phyloP scores from a whole-genome alignment of 2,888 invertebrate genomes.

The Ellobium chinense region DNA sequence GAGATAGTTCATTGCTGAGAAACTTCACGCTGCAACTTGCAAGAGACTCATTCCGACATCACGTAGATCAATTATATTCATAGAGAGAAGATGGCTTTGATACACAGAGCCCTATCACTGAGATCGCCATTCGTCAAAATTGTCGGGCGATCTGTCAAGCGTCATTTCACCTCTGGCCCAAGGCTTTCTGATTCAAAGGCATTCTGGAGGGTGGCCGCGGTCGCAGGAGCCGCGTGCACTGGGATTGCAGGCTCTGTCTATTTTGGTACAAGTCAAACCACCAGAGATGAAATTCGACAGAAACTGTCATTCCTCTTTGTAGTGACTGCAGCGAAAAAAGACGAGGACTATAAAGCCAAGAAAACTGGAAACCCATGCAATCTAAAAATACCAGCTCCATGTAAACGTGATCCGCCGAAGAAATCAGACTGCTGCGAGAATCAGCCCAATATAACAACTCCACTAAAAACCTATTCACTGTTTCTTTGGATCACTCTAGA shows the following conservation, averaged over 20 bases:
- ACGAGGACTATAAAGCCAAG: neutral
- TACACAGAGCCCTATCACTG: neutral
- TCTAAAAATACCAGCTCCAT: neutral
- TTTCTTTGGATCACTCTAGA: slow-evolving; percentile 44
- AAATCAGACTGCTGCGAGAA: slow-evolving; percentile 9
- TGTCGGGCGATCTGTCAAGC: neutral
- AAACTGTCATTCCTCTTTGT: neutral
- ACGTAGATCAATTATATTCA: no score
- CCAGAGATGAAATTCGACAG: neutral
- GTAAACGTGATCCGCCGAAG: neutral
- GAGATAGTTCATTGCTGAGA: no score
- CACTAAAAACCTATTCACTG: slow-evolving; percentile 21
- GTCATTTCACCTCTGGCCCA: neutral
- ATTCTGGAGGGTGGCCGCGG: neutral
- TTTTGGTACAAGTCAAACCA: neutral
- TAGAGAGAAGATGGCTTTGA: slow-evolving; percentile 16
- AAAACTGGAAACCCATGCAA: neutral
- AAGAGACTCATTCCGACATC: no score
- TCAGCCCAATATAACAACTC: slow-evolving; percentile 29
- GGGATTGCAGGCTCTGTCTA: neutral
- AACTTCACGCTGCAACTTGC: no score
- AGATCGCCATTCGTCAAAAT: neutral
- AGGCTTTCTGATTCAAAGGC: neutral
- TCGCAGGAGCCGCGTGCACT: neutral
- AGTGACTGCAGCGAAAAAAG: neutral